phyloP scores from a whole-genome alignment of 2,888 invertebrate genomes.

The Eucera pruinosa region DNA sequence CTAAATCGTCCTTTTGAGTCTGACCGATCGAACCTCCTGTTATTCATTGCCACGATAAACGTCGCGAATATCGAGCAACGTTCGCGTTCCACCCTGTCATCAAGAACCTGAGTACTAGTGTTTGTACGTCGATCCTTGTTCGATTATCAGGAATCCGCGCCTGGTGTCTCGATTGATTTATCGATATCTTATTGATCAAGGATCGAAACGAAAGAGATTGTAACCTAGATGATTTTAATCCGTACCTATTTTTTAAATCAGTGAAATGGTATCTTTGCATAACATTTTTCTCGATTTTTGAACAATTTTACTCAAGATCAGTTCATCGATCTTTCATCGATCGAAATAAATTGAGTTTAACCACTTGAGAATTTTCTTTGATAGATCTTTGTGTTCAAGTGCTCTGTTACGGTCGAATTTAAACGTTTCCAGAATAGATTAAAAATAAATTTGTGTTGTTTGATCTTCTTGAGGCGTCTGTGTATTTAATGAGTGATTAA shows the following conservation, averaged over 20 bases:
- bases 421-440: not conserved
- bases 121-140: not conserved
- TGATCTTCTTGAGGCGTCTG: constrained; percentile 8
- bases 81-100: constrained; percentile 7
- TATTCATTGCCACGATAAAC: constrained; percentile 55
- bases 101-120: not conserved
- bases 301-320: not conserved
- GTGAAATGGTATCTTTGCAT: not conserved
- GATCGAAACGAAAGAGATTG: not conserved
- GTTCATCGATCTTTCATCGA: constrained; percentile 8
- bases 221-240: not conserved
- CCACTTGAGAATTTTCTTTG: not conserved
- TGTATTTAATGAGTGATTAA: constrained; percentile 59
- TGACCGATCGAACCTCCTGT: constrained; percentile 41
- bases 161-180: not conserved
- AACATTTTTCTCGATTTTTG: not conserved
- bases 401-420: not conserved
- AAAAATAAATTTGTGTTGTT: constrained; percentile 22
- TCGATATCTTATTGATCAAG: constrained; percentile 6
- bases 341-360: not conserved
- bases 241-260: not conserved
- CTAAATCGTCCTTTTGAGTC: constrained; percentile 57
- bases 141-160: not conserved
- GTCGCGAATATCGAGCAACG: constrained; percentile 49
- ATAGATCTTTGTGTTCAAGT: not conserved